Base-by-base conservation (phyloP, 2,888 invertebrate genomes). In the Hirudinaria manillensis region DNA sequence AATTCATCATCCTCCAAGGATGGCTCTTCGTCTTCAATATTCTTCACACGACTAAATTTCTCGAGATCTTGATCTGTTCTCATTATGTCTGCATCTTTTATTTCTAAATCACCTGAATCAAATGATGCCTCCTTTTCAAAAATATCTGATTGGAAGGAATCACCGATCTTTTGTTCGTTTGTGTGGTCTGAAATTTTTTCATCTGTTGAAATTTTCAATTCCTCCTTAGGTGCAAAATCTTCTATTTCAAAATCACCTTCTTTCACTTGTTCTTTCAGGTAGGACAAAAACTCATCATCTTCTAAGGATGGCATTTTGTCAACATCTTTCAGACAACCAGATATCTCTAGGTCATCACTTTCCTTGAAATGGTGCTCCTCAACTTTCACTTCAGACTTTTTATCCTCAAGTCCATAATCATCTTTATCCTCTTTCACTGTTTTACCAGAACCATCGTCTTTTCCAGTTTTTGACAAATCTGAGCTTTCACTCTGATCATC, bases 21-120 rank as follows among this genome's bases (percentile, higher is more conserved):
- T 68, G 32, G 32, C n/a, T 29, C 32, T 34, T 68, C 21, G 32
- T 68, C 68, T 27, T 61, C 61, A 21, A 29, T 13, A 13, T 61
- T n/a, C n/a, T 34, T 36, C n/a, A 24, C 32, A 36, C 32, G n/a
- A 36, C 2, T 32, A 6, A n/a, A 68, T 34, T 36, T 68, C 36
- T 68, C 68, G 1, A 3, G 29, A 36, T 68, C 3, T 6, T 36
- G 36, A 29, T 61, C 61, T 24, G 3, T n/a, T 6, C 24, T n/a
- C 29, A 29, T 6, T 61, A 21, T 61, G 24, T 61, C 61, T 27
- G 24, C 19, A 61, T 27, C 29, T 10, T 29, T 29, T 61, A 27
- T n/a, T 13, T 61, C 29, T 13, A 61, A 61, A 61, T 61, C 61
- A 61, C 61, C 61, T 61, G 45, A 45, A 45, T 45, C 45, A 45